Evolutionary conservation across 2,797 vertebrate genomes (phyloP), one percentile per base, ranked within the genome.

Genomic region (Anisognathus igniventris): DNA sequence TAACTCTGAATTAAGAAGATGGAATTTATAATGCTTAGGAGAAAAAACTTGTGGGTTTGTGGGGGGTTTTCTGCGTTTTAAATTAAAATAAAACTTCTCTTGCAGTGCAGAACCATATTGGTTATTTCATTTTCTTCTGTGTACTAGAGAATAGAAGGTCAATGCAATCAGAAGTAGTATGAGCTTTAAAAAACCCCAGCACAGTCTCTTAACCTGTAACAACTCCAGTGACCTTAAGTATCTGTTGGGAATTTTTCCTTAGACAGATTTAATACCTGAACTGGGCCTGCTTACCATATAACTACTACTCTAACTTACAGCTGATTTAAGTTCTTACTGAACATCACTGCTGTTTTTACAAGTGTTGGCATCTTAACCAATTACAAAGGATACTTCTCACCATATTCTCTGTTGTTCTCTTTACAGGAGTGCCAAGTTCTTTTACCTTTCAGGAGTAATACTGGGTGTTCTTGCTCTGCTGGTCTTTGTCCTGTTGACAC

Each of bases 341-440:
- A 75, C 35, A 70, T 74, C 40, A 64, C 39, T 66, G 37, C 35
- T 65, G 33, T 37, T 71, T 86, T 74, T 85, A 65, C 33, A 87
- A 37, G 78, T 65, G 51, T n/a, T n/a, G n/a, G n/a, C n/a, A n/a
- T 82, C 56, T 47, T 90, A 86, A 90, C 31, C 31, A 62, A 20
- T 57, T 76, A 48, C 25, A 67, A 47, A 18, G 61, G 8, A 27
- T 6, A 39, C 24, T 85, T 85, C 89, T 97, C 60, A 93, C 76
- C 1, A 2, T 66, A 30, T 97, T 86, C 47, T 96, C 79, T 97
- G 51, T 89, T 95, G 19, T 84, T 97, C 82, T 96, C 33, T 53
- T 95, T 89, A 83, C 97, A 98, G 98, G 95, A 98, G 91, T 82
- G 81, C 93, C 84, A n/a, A 75, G 45, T 97, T 98, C 95, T 98